Percentiles rank a stretch among this genome's conserved stretches.
phyloP scores from a whole-genome alignment of 2,888 invertebrate genomes.

The Cyclophora albipunctata region DNA sequence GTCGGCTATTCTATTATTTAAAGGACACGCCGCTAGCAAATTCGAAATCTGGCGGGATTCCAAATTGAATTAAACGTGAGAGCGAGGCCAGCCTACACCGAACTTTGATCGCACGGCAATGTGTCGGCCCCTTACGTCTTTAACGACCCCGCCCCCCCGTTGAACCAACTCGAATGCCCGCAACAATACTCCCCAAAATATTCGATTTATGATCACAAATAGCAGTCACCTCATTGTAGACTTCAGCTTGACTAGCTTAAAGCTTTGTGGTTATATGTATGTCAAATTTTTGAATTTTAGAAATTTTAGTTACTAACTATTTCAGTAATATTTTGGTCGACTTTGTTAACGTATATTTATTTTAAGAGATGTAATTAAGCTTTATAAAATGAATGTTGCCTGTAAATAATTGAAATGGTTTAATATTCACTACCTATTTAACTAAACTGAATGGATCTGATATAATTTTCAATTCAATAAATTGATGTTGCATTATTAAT shows the following conservation, averaged over 20 bases:
- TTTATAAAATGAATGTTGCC: no score
- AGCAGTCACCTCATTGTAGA: no score
- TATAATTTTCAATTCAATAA: background rate
- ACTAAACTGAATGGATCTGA: no score
- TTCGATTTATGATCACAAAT: background rate
- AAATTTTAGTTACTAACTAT: no score
- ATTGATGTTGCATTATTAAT: background rate
- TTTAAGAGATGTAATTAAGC: no score
- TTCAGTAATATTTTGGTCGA: no score
- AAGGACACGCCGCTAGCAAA: slow-evolving; percentile 59
- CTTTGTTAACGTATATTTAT: no score
- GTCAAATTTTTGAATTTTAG: no score
- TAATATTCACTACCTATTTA: no score
- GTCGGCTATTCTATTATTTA: slow-evolving; percentile 63
- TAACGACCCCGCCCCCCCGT: slow-evolving; percentile 17
- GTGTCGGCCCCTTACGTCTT: slow-evolving; percentile 31
- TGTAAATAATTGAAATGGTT: no score
- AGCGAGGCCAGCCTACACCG: slow-evolving; percentile 42
- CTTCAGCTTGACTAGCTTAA: no score
- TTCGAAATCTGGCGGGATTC: slow-evolving; percentile 62
- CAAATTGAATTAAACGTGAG: slow-evolving; percentile 69
- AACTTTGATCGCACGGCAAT: slow-evolving; percentile 53
- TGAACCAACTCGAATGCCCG: slow-evolving; percentile 8
- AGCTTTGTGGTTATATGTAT: no score
- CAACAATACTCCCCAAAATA: background rate